A percentile compares a stretch with the other conserved stretches of the same genome.
Conservation (phyloP, 2,113 vertebrate genomes). For the Pteronura brasiliensis region DNA sequence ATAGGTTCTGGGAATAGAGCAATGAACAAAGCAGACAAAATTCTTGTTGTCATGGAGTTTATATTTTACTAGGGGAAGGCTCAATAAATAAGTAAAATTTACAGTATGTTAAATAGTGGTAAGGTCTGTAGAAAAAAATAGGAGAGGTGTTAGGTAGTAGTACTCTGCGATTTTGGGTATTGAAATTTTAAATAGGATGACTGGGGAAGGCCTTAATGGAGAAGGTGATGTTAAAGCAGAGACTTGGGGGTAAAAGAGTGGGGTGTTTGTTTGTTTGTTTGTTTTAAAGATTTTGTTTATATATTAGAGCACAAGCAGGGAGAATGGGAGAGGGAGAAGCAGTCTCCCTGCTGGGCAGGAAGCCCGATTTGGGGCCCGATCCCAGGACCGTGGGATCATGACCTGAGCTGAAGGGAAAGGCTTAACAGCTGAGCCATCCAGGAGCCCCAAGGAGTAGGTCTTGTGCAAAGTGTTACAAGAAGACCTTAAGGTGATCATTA, state of each 20-base stretch:
- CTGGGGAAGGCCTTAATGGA: not conserved
- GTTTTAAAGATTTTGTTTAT: not conserved
- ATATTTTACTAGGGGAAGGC: not conserved
- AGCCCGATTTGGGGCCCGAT: not conserved
- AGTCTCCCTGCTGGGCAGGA: not conserved
- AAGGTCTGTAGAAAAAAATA: slow-evolving; percentile 22
- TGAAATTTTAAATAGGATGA: not conserved
- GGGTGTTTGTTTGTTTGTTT: not conserved
- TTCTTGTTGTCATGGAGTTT: not conserved
- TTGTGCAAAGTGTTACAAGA: not conserved
- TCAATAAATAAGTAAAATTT: not conserved
- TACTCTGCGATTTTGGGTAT: not conserved
- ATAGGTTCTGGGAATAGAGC: not conserved
- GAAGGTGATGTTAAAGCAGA: slow-evolving; percentile 1
- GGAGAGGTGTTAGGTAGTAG: not conserved
- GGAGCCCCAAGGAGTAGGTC: not conserved
- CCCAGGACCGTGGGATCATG: not conserved
- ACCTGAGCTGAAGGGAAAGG: not conserved
- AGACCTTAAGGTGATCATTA: not conserved
- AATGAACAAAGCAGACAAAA: not conserved
- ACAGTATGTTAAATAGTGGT: not conserved
- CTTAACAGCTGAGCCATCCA: not conserved
- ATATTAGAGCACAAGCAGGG: not conserved
- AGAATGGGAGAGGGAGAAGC: not conserved
- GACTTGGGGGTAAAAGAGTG: not conserved